These are phyloP conservation scores for Drosophila sordidula DNA, from an alignment of 2,888 invertebrate genomes.

Conservation along the genomic window DNA sequence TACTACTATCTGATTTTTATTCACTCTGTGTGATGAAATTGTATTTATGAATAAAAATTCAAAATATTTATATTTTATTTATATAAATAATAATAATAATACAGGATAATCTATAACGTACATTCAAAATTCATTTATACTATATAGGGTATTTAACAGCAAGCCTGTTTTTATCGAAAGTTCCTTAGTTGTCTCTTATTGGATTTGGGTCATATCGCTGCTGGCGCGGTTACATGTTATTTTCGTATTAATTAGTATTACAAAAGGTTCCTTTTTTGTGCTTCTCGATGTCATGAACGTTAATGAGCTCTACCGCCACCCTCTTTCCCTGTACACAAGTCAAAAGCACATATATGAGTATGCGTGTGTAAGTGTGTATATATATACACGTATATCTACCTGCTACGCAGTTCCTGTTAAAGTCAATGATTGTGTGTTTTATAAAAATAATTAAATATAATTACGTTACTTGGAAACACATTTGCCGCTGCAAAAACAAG, in stretches of 20 bases:
- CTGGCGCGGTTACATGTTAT: conserved; percentile 46
- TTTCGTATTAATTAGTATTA: conserved; percentile 76
- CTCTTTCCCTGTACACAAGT: neutral
- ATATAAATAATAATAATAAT: no score
- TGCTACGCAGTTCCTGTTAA: conserved; percentile 21
- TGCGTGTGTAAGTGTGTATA: neutral
- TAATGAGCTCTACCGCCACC: conserved; percentile 59
- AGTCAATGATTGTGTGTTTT: conserved; percentile 49
- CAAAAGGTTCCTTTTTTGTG: conserved; percentile 61
- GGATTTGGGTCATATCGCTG: conserved; percentile 53
- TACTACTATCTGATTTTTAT: neutral
- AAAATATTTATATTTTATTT: no score
- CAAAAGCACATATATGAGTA: neutral
- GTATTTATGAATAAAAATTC: no score
- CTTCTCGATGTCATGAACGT: conserved; percentile 56
- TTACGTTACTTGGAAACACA: conserved; percentile 60
- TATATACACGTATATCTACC: neutral
- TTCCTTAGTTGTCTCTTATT: conserved; percentile 42
- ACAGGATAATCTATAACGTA: no score
- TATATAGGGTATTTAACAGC: conserved; percentile 1
- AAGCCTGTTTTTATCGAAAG: neutral
- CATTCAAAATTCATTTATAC: no score
- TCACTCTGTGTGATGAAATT: no score
- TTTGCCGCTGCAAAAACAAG: conserved; percentile 15
- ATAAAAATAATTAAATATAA: conserved; percentile 66